Base-by-base conservation (phyloP, 2,888 invertebrate species). In the Pristionchus mayeri region DNA sequence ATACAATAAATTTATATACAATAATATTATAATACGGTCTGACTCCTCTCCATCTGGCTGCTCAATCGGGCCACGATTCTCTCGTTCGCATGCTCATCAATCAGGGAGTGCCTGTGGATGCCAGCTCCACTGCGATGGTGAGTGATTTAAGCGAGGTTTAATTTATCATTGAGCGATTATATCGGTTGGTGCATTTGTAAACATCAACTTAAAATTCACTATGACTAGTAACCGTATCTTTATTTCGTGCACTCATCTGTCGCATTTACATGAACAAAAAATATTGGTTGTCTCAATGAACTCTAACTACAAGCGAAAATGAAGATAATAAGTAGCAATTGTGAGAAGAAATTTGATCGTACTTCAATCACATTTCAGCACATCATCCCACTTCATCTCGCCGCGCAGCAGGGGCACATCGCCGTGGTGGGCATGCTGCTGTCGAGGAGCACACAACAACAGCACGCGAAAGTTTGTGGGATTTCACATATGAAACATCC, bases 61-160 rank as follows among this genome's bases (percentile, higher is more conserved):
- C 98, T 0, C 98, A 97, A 93, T 97, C 97, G 63, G 99, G 99
- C 34, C 98, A 99, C 93, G 99, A 99, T 94, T 97, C 97, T 92
- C 96, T 99, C 85, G 99, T 99, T 57, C 95, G 99, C 84, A 94
- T 99, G 91, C 94, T 99, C 83, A 95, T 99, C 89, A 99, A 99
- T 94, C 96, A 97, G 34, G 98, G 98, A 60, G 98, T 99, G 40
- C 97, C 98, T 95, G 98, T 97, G 13, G 99, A 99, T 93, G 96
- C 98, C 34, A 96, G 98, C 13, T 91, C 91, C 57, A 92, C 92
- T 0, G 92, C 92, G 0, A 92, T 92, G 92, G 92, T 91, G n/a
- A n/a, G n/a, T n/a, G n/a, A n/a, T n/a, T n/a, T n/a, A n/a, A n/a
- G n/a, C n/a, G n/a, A 27, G 18, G 18, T 21, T 7, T 21, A 50